Evolutionary conservation across 1,140 invertebrate genomes (phyloP).

Genomic region (Pseudomyrmex dendroicus): DNA sequence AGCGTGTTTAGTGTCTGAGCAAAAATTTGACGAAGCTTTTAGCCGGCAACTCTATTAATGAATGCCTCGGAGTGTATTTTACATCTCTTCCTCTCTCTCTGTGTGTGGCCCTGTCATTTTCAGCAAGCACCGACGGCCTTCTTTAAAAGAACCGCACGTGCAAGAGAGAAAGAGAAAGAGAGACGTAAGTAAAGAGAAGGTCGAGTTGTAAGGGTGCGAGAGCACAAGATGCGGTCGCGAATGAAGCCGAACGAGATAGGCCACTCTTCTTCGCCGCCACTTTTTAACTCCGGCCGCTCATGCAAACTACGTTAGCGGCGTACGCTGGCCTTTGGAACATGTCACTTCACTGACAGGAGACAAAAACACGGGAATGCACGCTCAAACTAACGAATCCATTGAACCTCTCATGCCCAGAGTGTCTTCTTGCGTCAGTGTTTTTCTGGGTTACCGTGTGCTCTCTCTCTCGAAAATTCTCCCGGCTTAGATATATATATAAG

Average conservation of each 20-base stretch:
- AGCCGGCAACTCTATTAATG: constrained; percentile 79
- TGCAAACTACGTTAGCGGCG: constrained; percentile 65
- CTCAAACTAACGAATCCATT: constrained; percentile 61
- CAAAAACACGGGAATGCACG: constrained; percentile 62
- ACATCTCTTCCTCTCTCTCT: constrained; percentile 58
- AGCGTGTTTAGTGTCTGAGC: constrained; percentile 49
- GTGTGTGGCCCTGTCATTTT: constrained; percentile 79
- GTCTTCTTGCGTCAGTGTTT: constrained; percentile 51
- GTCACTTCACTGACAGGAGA: constrained; percentile 69
- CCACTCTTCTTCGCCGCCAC: constrained; percentile 49
- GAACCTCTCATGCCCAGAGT: constrained; percentile 27
- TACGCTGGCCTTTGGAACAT: constrained; percentile 66
- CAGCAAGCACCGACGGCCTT: constrained; percentile 66
- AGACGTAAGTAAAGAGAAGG: not conserved
- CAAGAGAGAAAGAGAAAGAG: constrained; percentile 27
- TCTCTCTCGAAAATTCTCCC: constrained; percentile 32
- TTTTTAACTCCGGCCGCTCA: constrained; percentile 69
- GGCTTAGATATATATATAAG: not conserved
- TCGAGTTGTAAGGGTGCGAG: constrained; percentile 5
- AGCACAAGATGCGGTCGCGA: constrained; percentile 32
- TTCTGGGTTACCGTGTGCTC: constrained; percentile 27
- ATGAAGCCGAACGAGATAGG: constrained; percentile 39
- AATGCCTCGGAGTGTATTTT: constrained; percentile 79
- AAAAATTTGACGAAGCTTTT: constrained; percentile 82
- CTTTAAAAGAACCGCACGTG: constrained; percentile 54